Conservation (phyloP, 2,797 vertebrate genomes). For the Neostethus bicornis region DNA sequence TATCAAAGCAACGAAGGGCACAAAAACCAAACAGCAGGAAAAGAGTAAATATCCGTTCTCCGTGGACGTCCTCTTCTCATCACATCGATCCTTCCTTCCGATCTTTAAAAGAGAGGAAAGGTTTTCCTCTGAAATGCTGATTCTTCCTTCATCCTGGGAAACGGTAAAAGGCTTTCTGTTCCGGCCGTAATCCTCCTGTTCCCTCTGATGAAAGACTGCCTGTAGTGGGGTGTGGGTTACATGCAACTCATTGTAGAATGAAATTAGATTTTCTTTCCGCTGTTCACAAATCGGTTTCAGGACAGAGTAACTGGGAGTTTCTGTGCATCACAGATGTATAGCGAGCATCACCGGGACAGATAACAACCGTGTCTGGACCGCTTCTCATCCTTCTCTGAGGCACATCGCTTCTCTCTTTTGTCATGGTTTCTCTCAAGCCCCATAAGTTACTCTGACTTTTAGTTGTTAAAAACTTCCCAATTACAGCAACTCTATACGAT, state of each 20-base stretch:
- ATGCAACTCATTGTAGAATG: not conserved
- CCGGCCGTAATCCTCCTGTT: not conserved
- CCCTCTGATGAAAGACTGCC: not conserved
- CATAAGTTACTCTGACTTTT: conserved; percentile 33
- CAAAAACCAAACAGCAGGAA: not conserved
- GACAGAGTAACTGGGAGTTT: conserved; percentile 15
- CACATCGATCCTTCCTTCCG: conserved; percentile 37
- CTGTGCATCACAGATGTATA: conserved; percentile 6
- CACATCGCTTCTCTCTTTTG: conserved; percentile 12
- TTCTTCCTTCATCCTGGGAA: conserved; percentile 1
- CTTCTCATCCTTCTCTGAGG: conserved; percentile 27
- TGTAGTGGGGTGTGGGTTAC: not conserved
- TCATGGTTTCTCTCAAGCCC: conserved; percentile 16
- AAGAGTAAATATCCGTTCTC: conserved; percentile 35
- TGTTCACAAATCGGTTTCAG: conserved; percentile 8
- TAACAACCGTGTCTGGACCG: conserved; percentile 29
- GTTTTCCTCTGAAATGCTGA: conserved; percentile 2
- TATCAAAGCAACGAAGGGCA: conserved; percentile 24
- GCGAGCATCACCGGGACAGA: conserved; percentile 24
- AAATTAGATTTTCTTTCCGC: not conserved
- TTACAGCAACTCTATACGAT: conserved; percentile 3
- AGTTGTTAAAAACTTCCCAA: conserved; percentile 14
- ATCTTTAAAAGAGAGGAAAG: conserved; percentile 29
- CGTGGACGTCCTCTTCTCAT: conserved; percentile 14
- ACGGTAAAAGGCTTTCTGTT: not conserved